These are phyloP conservation scores for Noctilio leporinus DNA, from an alignment of 2,113 vertebrate genomes.

Conservation along the genomic window DNA sequence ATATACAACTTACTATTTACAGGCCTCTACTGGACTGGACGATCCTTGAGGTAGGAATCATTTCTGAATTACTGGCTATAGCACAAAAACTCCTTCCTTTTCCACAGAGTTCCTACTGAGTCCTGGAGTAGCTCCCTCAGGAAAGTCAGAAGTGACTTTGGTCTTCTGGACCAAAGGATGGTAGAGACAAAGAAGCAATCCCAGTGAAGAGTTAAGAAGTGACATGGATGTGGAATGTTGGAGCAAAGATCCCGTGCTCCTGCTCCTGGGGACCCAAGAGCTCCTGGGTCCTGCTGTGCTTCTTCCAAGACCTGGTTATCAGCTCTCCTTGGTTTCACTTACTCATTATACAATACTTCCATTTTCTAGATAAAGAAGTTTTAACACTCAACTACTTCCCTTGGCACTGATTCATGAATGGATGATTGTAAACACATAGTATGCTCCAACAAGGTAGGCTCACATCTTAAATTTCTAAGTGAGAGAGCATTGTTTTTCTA, in stretches of 20 bases:
- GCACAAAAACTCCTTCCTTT: not conserved
- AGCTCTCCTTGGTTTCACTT: not conserved
- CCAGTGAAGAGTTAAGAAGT: not conserved
- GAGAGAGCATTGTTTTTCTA: not conserved
- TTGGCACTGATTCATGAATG: not conserved
- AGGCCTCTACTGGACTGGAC: not conserved
- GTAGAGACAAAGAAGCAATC: not conserved
- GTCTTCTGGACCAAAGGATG: not conserved
- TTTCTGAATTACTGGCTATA: not conserved
- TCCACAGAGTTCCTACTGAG: not conserved
- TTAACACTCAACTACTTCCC: not conserved
- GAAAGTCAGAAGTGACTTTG: not conserved
- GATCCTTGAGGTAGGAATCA: not conserved
- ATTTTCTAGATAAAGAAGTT: not conserved
- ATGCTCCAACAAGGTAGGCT: not conserved
- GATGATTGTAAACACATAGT: not conserved
- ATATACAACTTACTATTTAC: not conserved
- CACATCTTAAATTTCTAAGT: not conserved
- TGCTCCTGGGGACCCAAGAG: not conserved
- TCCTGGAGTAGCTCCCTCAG: not conserved
- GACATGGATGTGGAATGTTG: not conserved
- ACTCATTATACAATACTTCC: not conserved
- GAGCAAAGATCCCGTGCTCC: not conserved
- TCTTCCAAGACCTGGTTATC: not conserved
- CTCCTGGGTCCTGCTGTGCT: not conserved